These are phyloP conservation scores for Eumacrocentrus americanus DNA, from an alignment of 2,888 invertebrate species.

Conservation along the genomic window DNA sequence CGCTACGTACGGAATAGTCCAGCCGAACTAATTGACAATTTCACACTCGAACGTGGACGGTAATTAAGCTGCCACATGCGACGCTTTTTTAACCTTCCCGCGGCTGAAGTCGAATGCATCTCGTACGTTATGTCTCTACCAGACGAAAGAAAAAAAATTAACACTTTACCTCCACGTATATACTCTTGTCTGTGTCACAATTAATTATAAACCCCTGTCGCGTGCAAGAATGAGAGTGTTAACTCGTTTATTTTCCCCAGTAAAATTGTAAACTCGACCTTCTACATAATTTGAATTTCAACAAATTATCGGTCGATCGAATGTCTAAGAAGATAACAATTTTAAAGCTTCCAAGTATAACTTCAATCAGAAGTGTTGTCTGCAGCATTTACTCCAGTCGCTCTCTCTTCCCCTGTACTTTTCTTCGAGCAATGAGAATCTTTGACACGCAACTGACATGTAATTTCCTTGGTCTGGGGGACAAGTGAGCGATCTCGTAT, in stretches of 20 bases:
- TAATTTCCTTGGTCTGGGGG: constrained; percentile 46
- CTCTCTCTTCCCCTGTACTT: neutral
- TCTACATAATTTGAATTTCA: neutral
- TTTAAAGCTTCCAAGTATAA: constrained; percentile 1
- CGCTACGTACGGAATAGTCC: neutral
- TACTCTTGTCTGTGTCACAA: neutral
- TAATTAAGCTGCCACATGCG: constrained; percentile 49
- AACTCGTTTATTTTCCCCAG: neutral
- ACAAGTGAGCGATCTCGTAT: constrained; percentile 8
- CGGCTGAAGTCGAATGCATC: constrained; percentile 7
- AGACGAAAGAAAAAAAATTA: neutral
- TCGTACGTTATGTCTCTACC: neutral
- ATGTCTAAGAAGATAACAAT: neutral
- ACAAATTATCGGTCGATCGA: neutral
- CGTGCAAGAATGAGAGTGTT: neutral
- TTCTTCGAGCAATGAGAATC: constrained; percentile 32
- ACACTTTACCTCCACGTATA: neutral
- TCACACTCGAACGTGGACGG: constrained; percentile 45
- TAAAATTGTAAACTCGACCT: too few species aligned
- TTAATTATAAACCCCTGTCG: neutral
- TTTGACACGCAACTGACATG: constrained; percentile 48
- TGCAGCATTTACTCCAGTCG: neutral
- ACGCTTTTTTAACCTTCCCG: constrained; percentile 22
- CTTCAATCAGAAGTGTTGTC: neutral
- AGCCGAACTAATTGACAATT: constrained; percentile 47